Percentiles rank a stretch among this genome's conserved stretches.
Evolutionary conservation across 1,140 invertebrate genomes (phyloP).

Genomic region (Grapholita molesta): DNA sequence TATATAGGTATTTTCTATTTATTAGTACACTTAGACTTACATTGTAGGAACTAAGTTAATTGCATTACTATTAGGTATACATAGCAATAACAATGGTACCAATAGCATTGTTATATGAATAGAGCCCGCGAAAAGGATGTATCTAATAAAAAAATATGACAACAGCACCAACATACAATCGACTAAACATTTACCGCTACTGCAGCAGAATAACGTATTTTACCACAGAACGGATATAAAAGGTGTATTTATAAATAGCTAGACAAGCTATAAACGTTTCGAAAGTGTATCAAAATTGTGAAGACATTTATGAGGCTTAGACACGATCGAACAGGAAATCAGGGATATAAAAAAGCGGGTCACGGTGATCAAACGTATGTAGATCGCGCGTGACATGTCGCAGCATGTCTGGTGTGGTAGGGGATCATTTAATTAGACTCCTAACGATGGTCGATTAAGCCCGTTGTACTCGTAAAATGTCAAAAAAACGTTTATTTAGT

Average conservation of each 20-base stretch:
- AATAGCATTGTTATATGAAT: too few relatives aligned
- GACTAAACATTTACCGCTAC: background rate
- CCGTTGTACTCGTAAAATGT: background rate
- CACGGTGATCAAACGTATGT: conserved; percentile 32
- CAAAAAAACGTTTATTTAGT: too few relatives aligned
- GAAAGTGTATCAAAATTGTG: conserved; percentile 45
- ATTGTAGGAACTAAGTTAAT: too few relatives aligned
- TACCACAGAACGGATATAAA: background rate
- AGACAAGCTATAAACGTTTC: conserved; percentile 24
- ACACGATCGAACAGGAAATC: conserved; percentile 51
- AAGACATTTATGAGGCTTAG: conserved; percentile 47
- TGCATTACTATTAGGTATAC: too few relatives aligned
- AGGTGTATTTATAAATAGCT: background rate
- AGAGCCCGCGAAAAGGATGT: too few relatives aligned
- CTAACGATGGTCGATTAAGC: background rate
- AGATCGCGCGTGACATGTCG: background rate
- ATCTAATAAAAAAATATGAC: too few relatives aligned
- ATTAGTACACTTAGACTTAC: too few relatives aligned
- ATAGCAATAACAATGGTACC: too few relatives aligned
- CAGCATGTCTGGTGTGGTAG: background rate
- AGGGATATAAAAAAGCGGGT: conserved; percentile 58
- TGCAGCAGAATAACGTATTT: background rate
- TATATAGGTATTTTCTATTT: too few relatives aligned
- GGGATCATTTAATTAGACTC: background rate
- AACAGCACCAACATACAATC: background rate